Percentiles rank a stretch among this genome's conserved stretches.
Evolutionary conservation across 2,113 vertebrate species (phyloP).

Genomic region (Rhagologus leucostigma): DNA sequence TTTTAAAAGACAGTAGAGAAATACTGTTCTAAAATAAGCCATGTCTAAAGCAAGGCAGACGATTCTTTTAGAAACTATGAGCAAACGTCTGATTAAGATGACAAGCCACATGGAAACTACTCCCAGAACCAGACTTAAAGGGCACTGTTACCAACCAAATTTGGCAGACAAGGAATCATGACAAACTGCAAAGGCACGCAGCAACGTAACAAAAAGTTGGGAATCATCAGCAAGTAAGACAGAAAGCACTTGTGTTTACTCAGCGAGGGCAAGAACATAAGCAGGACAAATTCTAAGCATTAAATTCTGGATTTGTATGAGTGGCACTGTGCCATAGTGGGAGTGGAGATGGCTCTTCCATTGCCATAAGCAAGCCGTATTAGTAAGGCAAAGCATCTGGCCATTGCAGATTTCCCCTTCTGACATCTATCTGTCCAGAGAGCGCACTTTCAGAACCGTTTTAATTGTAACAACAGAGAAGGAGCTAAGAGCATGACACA

Average conservation of each 20-base stretch:
- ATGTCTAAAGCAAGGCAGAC: not conserved
- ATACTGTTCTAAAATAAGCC: constrained; percentile 14
- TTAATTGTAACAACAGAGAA: not conserved
- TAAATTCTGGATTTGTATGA: not conserved
- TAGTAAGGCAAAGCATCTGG: not conserved
- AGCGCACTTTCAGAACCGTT: not conserved
- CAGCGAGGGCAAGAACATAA: not conserved
- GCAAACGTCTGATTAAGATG: constrained; percentile 34
- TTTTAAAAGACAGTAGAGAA: not conserved
- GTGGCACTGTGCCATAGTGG: not conserved
- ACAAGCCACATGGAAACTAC: constrained; percentile 50
- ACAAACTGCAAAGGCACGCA: constrained; percentile 56
- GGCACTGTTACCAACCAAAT: constrained; percentile 38
- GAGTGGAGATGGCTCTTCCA: not conserved
- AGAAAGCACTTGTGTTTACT: not conserved
- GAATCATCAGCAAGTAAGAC: constrained; percentile 27
- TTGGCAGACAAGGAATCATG: constrained; percentile 44
- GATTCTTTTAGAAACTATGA: constrained; percentile 46
- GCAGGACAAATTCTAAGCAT: not conserved
- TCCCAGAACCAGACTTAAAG: constrained; percentile 52
- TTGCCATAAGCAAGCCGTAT: not conserved
- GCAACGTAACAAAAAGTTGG: not conserved
- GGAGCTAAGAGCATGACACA: not conserved
- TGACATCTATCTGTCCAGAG: not conserved
- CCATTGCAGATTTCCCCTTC: not conserved